phyloP scores from a whole-genome alignment of 2,888 invertebrate species.

The Sphinx pinastri region DNA sequence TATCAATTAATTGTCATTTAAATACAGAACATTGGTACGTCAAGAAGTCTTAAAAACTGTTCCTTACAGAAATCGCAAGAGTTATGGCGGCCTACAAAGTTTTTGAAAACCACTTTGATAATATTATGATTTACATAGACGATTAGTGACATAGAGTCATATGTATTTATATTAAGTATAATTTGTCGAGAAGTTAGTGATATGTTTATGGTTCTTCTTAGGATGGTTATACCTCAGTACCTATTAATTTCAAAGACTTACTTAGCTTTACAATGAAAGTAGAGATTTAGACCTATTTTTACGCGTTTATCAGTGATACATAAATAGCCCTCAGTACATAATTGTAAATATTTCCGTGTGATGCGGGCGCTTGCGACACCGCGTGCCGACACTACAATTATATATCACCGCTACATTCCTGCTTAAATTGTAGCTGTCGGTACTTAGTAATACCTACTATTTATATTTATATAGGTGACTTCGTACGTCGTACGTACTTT shows the following conservation, averaged over 20 bases:
- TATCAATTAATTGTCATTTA: neutral
- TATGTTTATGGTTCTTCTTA: too few species aligned
- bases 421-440: neutral
- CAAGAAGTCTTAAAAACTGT: neutral
- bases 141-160: too few species aligned
- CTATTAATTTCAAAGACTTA: too few species aligned
- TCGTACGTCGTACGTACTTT: too few species aligned
- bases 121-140: too few species aligned
- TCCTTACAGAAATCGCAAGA: neutral
- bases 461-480: neutral
- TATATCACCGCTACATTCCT: slow-evolving; percentile 16
- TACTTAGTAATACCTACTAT: neutral
- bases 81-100: too few species aligned
- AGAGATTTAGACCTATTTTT: slow-evolving; percentile 8
- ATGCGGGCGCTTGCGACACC: slow-evolving; percentile 23
- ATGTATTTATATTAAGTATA: too few species aligned
- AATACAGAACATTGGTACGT: neutral
- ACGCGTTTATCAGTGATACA: slow-evolving; percentile 9
- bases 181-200: too few species aligned
- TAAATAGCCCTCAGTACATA: slow-evolving; percentile 10
- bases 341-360: slow-evolving; percentile 12
- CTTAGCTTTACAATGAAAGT: too few species aligned
- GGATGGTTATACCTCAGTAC: too few species aligned
- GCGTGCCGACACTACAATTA: neutral
- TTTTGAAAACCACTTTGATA: too few species aligned